Conservation (phyloP, 2,113 vertebrate genomes). For the Amphiprion percula region DNA sequence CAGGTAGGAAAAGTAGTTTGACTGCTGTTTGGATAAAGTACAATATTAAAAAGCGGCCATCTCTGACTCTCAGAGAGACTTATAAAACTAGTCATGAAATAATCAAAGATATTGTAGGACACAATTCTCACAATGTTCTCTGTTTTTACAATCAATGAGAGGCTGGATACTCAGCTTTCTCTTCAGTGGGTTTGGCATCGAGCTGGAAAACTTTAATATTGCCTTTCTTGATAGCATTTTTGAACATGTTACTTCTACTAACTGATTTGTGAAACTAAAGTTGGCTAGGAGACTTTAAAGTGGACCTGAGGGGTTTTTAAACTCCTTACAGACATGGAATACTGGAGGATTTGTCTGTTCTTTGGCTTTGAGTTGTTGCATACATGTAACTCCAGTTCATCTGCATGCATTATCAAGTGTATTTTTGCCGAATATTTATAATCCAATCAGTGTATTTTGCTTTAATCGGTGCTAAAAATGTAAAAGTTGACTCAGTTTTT, state of each 20-base stretch:
- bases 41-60: too few species aligned
- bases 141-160: too few species aligned
- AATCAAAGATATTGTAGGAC: background rate
- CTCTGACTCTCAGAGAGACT: background rate
- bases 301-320: slow-evolving; percentile 1
- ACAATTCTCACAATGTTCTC: too few species aligned
- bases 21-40: background rate
- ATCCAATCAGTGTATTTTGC: background rate
- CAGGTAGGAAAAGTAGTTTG: background rate
- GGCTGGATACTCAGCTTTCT: background rate
- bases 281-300: background rate
- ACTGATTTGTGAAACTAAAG: slow-evolving; percentile 16
- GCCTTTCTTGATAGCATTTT: background rate
- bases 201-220: slow-evolving; percentile 3
- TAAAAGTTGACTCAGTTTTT: too few species aligned
- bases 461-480: too few species aligned
- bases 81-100: background rate
- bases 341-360: background rate
- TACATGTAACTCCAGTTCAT: background rate
- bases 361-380: background rate
- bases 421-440: background rate
- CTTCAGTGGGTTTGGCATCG: background rate
- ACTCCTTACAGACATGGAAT: background rate
- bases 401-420: background rate
- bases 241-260: slow-evolving; percentile 8